Conservation (phyloP, 2,797 vertebrate species). For the Notolabrus celidotus region DNA sequence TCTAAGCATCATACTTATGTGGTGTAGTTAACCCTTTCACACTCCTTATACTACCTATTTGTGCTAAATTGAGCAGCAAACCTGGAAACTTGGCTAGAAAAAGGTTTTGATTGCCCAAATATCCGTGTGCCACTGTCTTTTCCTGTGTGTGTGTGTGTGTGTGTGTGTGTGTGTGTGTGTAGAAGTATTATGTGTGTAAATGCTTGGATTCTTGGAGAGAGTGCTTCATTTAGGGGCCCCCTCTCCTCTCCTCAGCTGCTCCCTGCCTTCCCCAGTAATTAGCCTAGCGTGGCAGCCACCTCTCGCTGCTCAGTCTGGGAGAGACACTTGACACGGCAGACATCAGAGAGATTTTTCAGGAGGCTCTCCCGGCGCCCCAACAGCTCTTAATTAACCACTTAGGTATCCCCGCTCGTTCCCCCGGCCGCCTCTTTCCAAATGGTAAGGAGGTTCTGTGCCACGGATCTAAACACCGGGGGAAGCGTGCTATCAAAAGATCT, state of each 20-base stretch:
- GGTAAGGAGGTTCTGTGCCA: constrained; percentile 91
- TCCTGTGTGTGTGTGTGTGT: background rate
- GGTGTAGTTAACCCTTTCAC: constrained; percentile 79
- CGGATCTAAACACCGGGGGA: constrained; percentile 97
- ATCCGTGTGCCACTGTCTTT: constrained; percentile 77
- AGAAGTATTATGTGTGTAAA: constrained; percentile 32
- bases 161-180: background rate
- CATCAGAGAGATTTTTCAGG: constrained; percentile 99
- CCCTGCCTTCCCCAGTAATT: constrained; percentile 93
- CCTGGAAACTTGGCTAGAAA: constrained; percentile 73
- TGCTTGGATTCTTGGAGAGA: constrained; percentile 78
- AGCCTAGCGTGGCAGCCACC: constrained; percentile 94
- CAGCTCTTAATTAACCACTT: constrained; percentile 99
- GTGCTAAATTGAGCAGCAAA: constrained; percentile 53
- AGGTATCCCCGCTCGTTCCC: constrained; percentile 96
- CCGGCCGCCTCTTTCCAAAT: constrained; percentile 94
- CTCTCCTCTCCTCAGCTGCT: constrained; percentile 91
- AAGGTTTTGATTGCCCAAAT: constrained; percentile 76
- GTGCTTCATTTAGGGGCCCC: constrained; percentile 83
- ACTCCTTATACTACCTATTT: constrained; percentile 60
- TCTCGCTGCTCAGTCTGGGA: constrained; percentile 95
- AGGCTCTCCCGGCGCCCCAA: constrained; percentile 97
- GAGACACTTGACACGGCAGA: constrained; percentile 99
- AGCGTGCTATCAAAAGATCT: constrained; percentile 99
- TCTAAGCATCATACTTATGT: constrained; percentile 65